Evolutionary conservation across 2,797 vertebrate species (phyloP).

Genomic region (Smutsia gigantea): DNA sequence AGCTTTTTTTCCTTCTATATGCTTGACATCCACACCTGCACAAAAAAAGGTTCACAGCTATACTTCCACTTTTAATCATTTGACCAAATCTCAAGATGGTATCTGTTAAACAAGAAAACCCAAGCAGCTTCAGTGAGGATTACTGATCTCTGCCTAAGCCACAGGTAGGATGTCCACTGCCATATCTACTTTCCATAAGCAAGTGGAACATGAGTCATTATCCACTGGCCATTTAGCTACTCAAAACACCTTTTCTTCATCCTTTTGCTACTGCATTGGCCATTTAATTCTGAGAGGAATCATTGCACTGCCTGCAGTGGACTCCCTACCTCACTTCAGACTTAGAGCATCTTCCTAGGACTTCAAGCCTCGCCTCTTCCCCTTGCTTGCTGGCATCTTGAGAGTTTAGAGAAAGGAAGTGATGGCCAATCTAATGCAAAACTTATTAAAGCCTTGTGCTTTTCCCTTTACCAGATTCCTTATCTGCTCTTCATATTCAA

Average conservation of each 20-base stretch:
- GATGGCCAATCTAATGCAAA: not conserved
- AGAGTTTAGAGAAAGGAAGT: not conserved
- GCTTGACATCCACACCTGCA: not conserved
- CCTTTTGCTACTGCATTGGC: not conserved
- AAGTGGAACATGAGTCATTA: not conserved
- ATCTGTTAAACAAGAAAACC: not conserved
- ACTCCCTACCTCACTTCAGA: not conserved
- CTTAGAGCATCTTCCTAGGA: not conserved
- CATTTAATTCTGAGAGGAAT: not conserved
- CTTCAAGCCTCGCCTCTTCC: not conserved
- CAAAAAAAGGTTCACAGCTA: not conserved
- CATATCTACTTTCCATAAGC: not conserved
- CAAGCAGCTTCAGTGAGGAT: not conserved
- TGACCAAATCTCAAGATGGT: not conserved
- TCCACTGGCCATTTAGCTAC: not conserved
- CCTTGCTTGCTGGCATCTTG: not conserved
- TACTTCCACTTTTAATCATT: not conserved
- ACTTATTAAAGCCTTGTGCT: not conserved
- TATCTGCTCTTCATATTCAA: not conserved
- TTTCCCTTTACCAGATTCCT: not conserved
- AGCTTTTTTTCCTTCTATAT: not conserved
- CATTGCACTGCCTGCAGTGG: not conserved
- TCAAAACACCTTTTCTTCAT: not conserved
- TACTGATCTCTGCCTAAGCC: not conserved
- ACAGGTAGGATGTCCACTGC: not conserved